phyloP scores from a whole-genome alignment of 2,888 invertebrate genomes.

The Netelia inedita region DNA sequence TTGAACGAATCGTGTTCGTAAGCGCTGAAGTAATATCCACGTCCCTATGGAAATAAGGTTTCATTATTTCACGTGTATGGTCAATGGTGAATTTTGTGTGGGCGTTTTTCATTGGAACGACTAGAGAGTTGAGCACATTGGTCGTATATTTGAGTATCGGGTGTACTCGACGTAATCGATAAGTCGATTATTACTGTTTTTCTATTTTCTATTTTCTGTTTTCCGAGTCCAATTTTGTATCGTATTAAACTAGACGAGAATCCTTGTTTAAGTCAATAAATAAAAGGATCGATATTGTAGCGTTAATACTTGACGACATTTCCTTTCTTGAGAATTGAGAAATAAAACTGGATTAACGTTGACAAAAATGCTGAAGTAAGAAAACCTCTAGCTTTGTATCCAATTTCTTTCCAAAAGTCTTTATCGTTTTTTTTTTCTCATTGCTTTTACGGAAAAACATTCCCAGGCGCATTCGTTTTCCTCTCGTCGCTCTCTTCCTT shows the following conservation, averaged over 20 bases:
- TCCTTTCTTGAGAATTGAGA: background rate
- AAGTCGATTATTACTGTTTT: background rate
- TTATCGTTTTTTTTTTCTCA: background rate
- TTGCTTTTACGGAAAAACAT: background rate
- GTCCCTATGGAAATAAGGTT: background rate
- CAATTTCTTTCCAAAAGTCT: background rate
- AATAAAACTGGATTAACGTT: background rate
- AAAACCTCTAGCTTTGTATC: slow-evolving; percentile 3
- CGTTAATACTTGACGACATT: no score
- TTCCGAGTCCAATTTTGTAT: background rate
- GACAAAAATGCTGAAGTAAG: background rate
- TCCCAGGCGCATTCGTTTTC: background rate
- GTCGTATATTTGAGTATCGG: background rate
- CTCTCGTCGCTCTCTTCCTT: background rate
- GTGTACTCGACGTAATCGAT: background rate
- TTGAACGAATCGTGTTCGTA: no score
- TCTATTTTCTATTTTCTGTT: background rate
- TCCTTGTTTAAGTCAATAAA: no score
- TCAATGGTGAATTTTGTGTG: background rate
- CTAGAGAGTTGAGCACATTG: background rate
- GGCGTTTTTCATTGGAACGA: background rate
- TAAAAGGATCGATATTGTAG: no score
- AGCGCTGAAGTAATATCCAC: no score
- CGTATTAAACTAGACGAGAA: no score
- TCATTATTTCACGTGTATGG: background rate